A percentile compares a stretch with the other conserved stretches of the same genome.
These are phyloP conservation scores for Potamarius usumacintae DNA, from an alignment of 2,113 vertebrate genomes.

Conservation along the genomic window DNA sequence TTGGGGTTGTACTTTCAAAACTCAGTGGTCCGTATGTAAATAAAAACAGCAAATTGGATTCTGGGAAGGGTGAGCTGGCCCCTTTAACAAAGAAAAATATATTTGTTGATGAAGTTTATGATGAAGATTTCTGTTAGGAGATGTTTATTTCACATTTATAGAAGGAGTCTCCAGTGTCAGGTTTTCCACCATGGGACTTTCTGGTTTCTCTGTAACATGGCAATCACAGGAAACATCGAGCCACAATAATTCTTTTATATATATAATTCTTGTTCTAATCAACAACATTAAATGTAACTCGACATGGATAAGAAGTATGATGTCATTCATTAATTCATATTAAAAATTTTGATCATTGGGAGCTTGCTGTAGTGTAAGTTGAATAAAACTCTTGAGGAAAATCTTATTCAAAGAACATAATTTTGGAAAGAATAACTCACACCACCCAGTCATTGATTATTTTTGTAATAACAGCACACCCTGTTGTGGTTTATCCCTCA, in stretches of 20 bases:
- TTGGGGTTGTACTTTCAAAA: too few relatives aligned
- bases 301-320: neutral
- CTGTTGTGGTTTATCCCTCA: neutral
- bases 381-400: neutral
- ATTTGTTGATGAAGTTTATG: neutral
- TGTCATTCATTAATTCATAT: neutral
- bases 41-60: too few relatives aligned
- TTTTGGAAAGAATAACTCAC: neutral
- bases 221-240: too few relatives aligned
- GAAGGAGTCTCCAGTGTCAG: neutral
- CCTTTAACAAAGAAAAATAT: neutral
- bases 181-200: neutral
- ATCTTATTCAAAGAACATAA: neutral
- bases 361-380: neutral
- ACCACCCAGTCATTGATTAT: neutral
- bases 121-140: neutral
- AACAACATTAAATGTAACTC: neutral
- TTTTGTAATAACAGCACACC: neutral
- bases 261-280: too few relatives aligned
- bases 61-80: too few relatives aligned
- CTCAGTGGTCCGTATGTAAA: too few relatives aligned
- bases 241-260: too few relatives aligned
- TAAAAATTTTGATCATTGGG: neutral
- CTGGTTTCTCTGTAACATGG: neutral
- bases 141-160: neutral